Percentiles rank a stretch among this genome's conserved stretches.
Conservation (phyloP, 2,888 invertebrate genomes). For the Euphydryas editha region DNA sequence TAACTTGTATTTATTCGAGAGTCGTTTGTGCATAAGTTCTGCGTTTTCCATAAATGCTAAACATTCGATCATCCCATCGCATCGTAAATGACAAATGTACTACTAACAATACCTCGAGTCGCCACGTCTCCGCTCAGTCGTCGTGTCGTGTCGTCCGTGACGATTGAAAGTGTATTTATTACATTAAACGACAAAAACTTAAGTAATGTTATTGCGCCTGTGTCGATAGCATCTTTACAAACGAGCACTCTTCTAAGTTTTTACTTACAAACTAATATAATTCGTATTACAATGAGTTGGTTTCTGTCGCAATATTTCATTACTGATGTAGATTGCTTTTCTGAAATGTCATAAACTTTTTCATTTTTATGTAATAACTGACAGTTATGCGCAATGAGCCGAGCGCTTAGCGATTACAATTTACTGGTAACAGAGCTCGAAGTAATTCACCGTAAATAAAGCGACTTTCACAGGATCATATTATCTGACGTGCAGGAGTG, state of each 20-base stretch:
- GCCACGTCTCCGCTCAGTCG: neutral
- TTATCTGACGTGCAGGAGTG: no score
- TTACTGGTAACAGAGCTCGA: neutral
- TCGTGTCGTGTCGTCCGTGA: neutral
- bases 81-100: constrained; percentile 12
- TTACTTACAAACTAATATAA: neutral
- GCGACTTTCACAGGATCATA: neutral
- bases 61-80: constrained; percentile 6
- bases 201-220: neutral
- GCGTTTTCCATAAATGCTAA: constrained; percentile 11
- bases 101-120: constrained; percentile 3
- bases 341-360: neutral
- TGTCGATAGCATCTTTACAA: neutral
- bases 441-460: neutral
- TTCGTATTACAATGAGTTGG: neutral
- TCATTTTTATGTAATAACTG: neutral
- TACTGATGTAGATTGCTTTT: neutral
- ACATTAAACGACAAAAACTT: neutral
- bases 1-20: constrained; percentile 15
- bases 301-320: neutral
- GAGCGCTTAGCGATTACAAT: neutral
- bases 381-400: neutral
- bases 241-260: neutral
- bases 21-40: constrained; percentile 10
- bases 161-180: neutral